phyloP scores from a whole-genome alignment of 2,113 vertebrate species.

The Amphilophus citrinellus region DNA sequence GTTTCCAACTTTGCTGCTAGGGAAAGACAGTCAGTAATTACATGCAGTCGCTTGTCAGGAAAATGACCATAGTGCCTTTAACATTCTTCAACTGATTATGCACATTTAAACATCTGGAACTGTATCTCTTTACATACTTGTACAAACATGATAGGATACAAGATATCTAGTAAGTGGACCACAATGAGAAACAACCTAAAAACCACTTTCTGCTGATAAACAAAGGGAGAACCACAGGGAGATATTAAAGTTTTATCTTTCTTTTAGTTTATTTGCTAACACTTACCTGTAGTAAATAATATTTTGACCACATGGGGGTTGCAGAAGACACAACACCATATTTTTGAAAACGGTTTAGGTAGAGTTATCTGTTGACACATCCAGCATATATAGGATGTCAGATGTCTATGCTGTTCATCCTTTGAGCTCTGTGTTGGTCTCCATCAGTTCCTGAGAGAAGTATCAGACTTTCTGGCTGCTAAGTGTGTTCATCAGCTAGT shows the following conservation, averaged over 20 bases:
- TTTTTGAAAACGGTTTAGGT: neutral
- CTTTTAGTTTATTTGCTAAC: neutral
- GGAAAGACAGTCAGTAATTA: constrained; percentile 12
- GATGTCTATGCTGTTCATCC: neutral
- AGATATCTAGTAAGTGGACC: neutral
- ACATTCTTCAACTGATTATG: neutral
- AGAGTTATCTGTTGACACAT: neutral
- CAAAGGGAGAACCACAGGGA: neutral
- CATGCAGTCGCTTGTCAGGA: neutral
- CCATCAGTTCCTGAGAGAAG: neutral
- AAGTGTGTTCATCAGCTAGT: neutral
- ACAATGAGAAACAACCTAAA: neutral
- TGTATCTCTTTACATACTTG: neutral
- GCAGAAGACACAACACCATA: neutral
- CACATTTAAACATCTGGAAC: neutral
- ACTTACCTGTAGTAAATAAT: neutral
- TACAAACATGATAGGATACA: neutral
- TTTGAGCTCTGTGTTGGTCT: neutral
- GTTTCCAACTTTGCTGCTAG: constrained; percentile 13
- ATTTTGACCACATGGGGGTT: neutral
- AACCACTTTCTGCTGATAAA: neutral
- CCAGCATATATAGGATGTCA: neutral
- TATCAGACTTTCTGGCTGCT: neutral
- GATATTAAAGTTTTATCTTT: neutral
- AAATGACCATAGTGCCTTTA: neutral